phyloP scores from a whole-genome alignment of 30 jellyfish, hydroid and myxozoan species.

The Cassiopea xamachana region DNA sequence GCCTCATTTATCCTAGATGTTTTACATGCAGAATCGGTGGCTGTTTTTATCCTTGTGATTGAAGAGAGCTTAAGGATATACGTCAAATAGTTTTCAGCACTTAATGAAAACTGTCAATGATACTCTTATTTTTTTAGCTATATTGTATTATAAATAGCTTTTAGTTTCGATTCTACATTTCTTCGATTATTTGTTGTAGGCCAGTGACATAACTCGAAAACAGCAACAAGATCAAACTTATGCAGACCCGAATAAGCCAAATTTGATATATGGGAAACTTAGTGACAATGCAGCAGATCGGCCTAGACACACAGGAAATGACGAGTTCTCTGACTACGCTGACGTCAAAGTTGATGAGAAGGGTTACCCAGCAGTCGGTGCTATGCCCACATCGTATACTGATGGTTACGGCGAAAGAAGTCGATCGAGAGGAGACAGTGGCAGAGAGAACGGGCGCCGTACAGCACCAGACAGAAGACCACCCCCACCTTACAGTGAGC shows the following conservation, averaged over 20 bases:
- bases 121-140: too few relatives aligned
- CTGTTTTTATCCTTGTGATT: too few relatives aligned
- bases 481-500: slow-evolving; percentile 49
- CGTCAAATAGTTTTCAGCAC: too few relatives aligned
- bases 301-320: slow-evolving; percentile 10
- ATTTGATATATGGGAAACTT: slow-evolving; percentile 44
- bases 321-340: slow-evolving; percentile 36
- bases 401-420: slow-evolving; percentile 63
- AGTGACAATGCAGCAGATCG: slow-evolving; percentile 41
- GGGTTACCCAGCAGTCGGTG: slow-evolving; percentile 59
- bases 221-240: slow-evolving; percentile 41
- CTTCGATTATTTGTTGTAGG: neutral
- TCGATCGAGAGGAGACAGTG: slow-evolving; percentile 20
- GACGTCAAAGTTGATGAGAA: slow-evolving; percentile 43
- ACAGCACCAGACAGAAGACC: slow-evolving; percentile 55
- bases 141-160: too few relatives aligned
- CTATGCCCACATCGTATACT: slow-evolving; percentile 33
- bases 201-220: neutral
- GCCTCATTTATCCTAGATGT: too few relatives aligned
- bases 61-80: too few relatives aligned
- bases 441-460: slow-evolving; percentile 42
- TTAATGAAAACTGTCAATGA: too few relatives aligned
- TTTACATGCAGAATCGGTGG: too few relatives aligned
- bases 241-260: slow-evolving; percentile 33
- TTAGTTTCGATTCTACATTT: too few relatives aligned